Base-by-base conservation (phyloP, 2,888 invertebrate species). In the Amiota communis region DNA sequence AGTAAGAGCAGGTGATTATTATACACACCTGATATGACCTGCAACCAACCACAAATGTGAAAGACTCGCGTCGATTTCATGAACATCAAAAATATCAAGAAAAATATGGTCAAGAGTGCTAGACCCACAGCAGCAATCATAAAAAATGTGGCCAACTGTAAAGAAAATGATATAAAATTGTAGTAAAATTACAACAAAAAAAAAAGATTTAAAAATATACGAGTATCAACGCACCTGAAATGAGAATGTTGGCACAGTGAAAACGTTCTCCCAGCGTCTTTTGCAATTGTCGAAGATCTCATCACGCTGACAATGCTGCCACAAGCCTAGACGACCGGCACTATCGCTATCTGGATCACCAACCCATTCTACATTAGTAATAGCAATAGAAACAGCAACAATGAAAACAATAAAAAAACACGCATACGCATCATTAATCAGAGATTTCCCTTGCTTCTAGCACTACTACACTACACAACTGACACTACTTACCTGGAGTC, bases 41-140 rank as follows among this genome's bases (percentile, higher is more conserved):
- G 98, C 91, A 98, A 92, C 96, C 97, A 97, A 65, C 96, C 98
- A 87, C 98, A 98, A 76, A 98, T 93, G 87, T 96, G 95, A 90
- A 97, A 98, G 70, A 98, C 98, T 70, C 94, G 95, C 65, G 96
- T 96, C 13, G 97, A 95, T 88, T 95, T 96, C 89, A 97, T 94
- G 90, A 98, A 97, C 91, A 98, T 95, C 92, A 98, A 97, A 84
- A 98, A 92, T 79, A 98, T 91, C 93, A 98, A 95, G 79, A 94
- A 94, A 90, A 94, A 94, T 84, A 98, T 95, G 71, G 97, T 96
- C 83, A 98, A 91, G 81, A 97, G 91, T 77, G 97, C 95, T 83
- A 97, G 92, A 71, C 95, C 92, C 59, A 96, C 97, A 53, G 98
- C 95, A 73, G 96, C 91, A 23, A 96, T 97, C 79, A 98, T 95